phyloP scores from a whole-genome alignment of 2,113 vertebrate species.

The Podiceps cristatus region DNA sequence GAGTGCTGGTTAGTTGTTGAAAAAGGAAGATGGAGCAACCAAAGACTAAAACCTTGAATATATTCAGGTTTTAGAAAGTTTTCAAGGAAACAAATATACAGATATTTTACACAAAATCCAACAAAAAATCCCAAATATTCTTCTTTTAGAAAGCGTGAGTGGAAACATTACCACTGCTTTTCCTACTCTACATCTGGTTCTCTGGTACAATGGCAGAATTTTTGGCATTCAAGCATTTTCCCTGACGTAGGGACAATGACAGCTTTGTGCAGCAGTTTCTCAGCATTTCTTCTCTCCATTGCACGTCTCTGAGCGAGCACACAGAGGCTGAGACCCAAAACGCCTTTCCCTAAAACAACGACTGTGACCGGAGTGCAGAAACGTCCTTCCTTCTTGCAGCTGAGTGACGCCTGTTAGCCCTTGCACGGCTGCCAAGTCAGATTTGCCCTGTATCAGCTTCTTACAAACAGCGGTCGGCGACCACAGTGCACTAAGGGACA shows the following conservation, averaged over 20 bases:
- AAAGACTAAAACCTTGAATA: neutral
- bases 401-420: neutral
- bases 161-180: neutral
- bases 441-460: neutral
- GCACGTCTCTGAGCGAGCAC: accelerated
- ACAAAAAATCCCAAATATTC: neutral
- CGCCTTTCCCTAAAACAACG: neutral
- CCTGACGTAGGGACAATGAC: neutral
- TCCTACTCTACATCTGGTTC: neutral
- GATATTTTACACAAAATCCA: neutral
- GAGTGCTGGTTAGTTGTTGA: neutral
- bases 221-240: neutral
- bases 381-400: neutral
- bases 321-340: neutral
- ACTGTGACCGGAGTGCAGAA: neutral
- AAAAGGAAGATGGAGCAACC: neutral
- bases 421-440: neutral
- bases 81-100: neutral
- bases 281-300: accelerated
- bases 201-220: neutral
- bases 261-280: neutral
- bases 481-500: neutral
- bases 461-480: neutral
- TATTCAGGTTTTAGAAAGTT: neutral
- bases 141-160: neutral